Percentiles rank a stretch among this genome's conserved stretches.
Conservation (phyloP, 2,113 vertebrate species). For the Siniperca knerii region DNA sequence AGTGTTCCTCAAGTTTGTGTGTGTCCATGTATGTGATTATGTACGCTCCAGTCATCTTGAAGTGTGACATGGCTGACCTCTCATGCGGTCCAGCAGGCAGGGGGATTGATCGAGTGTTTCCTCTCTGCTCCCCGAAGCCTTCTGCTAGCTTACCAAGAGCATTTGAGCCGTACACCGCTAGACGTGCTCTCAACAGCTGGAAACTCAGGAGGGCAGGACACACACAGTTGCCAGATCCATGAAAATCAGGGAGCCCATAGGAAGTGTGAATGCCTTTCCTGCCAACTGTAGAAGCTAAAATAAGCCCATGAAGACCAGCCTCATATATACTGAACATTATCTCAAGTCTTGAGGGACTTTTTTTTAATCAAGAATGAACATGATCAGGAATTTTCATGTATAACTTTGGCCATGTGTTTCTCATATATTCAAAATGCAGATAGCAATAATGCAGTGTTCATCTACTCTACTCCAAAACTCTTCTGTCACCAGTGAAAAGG, state of each 20-base stretch:
- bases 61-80: conserved; percentile 49
- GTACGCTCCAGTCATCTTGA: conserved; percentile 35
- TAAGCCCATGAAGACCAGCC: background rate
- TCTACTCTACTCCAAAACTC: no score
- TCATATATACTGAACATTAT: conserved; percentile 13
- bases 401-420: background rate
- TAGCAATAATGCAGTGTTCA: background rate
- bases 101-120: conserved; percentile 44
- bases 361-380: background rate
- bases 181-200: conserved; percentile 34
- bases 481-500: no score
- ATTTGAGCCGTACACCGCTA: conserved; percentile 33
- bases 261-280: background rate
- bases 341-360: background rate
- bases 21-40: background rate
- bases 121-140: conserved; percentile 29
- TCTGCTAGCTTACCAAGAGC: conserved; percentile 18
- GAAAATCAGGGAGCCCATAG: background rate
- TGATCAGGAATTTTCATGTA: background rate
- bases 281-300: background rate
- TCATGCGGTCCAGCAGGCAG: conserved; percentile 14
- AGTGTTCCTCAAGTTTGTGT: background rate
- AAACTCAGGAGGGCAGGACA: conserved; percentile 22
- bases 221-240: conserved; percentile 1
- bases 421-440: background rate